phyloP scores from a whole-genome alignment of 1,140 invertebrate species.

The Macrobrachium nipponense region DNA sequence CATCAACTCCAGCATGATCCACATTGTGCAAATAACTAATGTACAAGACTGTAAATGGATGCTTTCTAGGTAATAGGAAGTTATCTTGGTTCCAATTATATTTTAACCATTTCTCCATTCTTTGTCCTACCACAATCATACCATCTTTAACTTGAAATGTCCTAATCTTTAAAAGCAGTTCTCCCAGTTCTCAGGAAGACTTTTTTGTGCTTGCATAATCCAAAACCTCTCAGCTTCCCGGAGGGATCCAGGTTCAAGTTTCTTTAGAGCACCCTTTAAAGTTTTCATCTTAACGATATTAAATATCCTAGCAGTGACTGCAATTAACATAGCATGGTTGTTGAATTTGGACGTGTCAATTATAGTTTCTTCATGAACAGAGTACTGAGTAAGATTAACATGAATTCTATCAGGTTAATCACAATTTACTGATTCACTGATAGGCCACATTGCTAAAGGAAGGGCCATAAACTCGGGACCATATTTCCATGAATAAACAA shows the following conservation, averaged over 20 bases:
- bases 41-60: no score
- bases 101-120: not conserved
- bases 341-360: slow-evolving; percentile 7
- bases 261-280: no score
- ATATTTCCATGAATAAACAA: no score
- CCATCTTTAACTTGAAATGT: not conserved
- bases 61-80: not conserved
- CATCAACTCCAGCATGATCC: no score
- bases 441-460: slow-evolving; percentile 18
- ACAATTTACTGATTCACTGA: not conserved
- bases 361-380: not conserved
- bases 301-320: slow-evolving; percentile 15
- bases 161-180: not conserved
- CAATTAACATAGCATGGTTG: slow-evolving; percentile 14
- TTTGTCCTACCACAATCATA: not conserved
- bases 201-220: not conserved
- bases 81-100: not conserved
- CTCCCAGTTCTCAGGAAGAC: not conserved
- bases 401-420: not conserved
- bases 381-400: not conserved
- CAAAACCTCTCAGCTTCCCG: not conserved
- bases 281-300: no score
- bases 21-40: no score
- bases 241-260: not conserved
- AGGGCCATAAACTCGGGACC: no score